Conservation (phyloP, 2,888 invertebrate species). For the Ormyrus nitidulus region DNA sequence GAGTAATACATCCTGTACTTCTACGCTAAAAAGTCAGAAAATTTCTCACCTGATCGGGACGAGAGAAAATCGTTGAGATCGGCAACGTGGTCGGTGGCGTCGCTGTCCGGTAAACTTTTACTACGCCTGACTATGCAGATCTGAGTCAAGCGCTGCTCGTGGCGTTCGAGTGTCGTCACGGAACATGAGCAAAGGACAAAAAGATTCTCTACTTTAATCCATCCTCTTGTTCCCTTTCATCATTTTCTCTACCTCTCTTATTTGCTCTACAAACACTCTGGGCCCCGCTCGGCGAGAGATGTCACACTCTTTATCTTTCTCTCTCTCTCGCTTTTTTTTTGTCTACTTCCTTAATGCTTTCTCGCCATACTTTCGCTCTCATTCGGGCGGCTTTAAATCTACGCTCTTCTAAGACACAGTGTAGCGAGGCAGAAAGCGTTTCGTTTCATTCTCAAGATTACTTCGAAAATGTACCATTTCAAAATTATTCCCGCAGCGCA, state of each 20-base stretch:
- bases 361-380: constrained; percentile 1
- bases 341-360: background rate
- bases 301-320: background rate
- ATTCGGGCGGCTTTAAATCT: constrained; percentile 2
- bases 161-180: constrained; percentile 37
- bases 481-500: too few species aligned
- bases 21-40: too few species aligned
- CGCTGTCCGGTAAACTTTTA: constrained; percentile 68
- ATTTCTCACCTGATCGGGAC: constrained; percentile 66
- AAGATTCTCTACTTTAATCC: constrained; percentile 55
- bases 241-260: background rate
- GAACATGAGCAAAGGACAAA: constrained; percentile 51
- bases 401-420: background rate
- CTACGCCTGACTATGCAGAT: constrained; percentile 68
- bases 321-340: background rate
- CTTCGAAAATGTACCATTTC: too few species aligned
- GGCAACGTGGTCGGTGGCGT: constrained; percentile 63
- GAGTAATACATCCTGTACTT: too few species aligned
- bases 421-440: constrained; percentile 13
- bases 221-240: background rate
- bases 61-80: constrained; percentile 68
- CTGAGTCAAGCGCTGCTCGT: constrained; percentile 65
- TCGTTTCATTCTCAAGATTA: background rate
- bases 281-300: too few species aligned
- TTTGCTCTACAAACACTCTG: constrained; percentile 1